Evolutionary conservation across 2,113 vertebrate species (phyloP), one percentile per base, ranked within the genome.

Genomic region (Nyctereutes procyonoides): DNA sequence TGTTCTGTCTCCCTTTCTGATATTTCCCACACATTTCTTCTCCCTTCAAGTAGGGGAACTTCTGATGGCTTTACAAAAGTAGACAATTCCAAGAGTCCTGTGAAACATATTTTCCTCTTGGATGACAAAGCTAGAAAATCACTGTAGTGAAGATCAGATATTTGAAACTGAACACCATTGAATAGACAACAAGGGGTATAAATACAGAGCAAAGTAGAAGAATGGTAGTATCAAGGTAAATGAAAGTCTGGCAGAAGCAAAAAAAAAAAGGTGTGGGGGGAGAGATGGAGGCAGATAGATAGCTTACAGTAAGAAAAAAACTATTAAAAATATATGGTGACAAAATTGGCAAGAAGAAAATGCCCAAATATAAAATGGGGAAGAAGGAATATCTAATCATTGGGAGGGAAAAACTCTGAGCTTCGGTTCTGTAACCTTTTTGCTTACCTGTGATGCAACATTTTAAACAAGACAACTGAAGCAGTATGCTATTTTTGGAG

Each of bases 391-490:
- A 67, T 91, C 20, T 88, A 73, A 84, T 85, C 26, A 56, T n/a
- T 12, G 62, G 43, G 43, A 24, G 12, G 5, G 63, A 28, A 93
- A 76, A 63, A 1, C 17, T 53, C 35, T 55, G 53, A 51, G 32
- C 3, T 93, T 48, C 30, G 13, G 17, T 38, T 96, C 51, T 24
- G 5, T 13, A 53, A 32, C 8, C 53, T 77, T 77, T 88, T 20
- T 73, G 53, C 30, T 22, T 55, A 56, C 1, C 19, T 9, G 24
- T 48, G 43, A 79, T 8, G 3, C 0, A 79, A 24, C 22, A 74
- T 67, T 95, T 96, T 48, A 80, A 85, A 89, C 28, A 81, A 69
- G 62, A 93, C 15, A 88, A 80, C 60, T n/a, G 16, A 93, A 88
- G 63, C 17, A 67, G 15, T 7, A 10, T 51, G 48, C 24, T 93